Conservation (phyloP, 2,113 vertebrate species). For the Holacanthus passer region DNA sequence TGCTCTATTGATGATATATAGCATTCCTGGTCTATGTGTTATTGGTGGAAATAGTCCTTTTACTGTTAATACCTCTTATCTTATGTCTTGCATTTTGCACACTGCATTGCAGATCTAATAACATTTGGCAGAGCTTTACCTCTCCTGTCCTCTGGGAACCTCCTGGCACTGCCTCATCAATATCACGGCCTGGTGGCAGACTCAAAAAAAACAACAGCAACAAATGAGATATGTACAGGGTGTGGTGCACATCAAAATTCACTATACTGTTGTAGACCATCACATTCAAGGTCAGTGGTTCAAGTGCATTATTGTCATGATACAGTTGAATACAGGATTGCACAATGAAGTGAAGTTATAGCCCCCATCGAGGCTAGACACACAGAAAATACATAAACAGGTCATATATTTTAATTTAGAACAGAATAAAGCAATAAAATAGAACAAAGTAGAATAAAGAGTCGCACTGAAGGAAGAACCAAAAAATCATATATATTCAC, state of each 20-base stretch:
- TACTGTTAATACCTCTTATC: background rate
- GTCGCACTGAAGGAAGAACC: background rate
- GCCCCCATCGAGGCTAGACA: background rate
- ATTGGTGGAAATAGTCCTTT: background rate
- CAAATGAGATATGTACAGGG: background rate
- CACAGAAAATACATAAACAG: background rate
- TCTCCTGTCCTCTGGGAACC: constrained; percentile 31
- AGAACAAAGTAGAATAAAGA: background rate
- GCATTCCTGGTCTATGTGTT: background rate
- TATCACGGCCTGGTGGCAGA: constrained; percentile 9
- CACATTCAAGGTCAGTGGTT: background rate
- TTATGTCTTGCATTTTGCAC: background rate
- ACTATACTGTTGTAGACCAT: background rate
- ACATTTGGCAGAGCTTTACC: constrained; percentile 42
- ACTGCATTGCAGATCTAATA: constrained; percentile 50
- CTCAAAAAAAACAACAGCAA: constrained; percentile 5
- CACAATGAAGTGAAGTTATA: background rate
- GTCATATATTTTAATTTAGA: background rate
- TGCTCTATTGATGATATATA: background rate
- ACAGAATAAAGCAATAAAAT: background rate
- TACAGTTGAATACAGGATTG: background rate
- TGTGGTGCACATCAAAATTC: background rate
- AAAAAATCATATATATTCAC: background rate
- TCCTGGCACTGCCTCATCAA: constrained; percentile 33
- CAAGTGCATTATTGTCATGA: background rate